Percentiles rank a stretch among this genome's conserved stretches.
phyloP scores from a whole-genome alignment of 2,113 vertebrate species.

The Chaetodon auriga region DNA sequence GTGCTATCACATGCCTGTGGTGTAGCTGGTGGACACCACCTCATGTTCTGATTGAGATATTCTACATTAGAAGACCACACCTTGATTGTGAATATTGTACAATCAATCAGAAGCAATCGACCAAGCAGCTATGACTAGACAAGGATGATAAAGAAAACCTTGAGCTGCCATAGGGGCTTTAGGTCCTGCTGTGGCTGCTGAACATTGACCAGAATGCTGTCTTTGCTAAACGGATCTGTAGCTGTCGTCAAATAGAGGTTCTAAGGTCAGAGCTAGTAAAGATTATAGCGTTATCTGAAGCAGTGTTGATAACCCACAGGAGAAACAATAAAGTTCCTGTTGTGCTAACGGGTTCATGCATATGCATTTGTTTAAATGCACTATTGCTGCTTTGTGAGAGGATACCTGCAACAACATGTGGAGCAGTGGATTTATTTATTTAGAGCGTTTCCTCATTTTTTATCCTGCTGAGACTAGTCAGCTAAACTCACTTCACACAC shows the following conservation, averaged over 20 bases:
- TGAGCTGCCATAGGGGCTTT: no score
- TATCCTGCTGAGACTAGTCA: background rate
- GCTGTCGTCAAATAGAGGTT: background rate
- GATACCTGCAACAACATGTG: background rate
- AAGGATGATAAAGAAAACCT: background rate
- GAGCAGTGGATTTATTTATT: background rate
- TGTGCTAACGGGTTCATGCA: background rate
- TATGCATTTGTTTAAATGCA: background rate
- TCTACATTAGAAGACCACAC: background rate
- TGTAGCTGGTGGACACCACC: fast-evolving
- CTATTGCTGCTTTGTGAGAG: background rate
- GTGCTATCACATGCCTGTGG: no score
- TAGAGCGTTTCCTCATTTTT: background rate
- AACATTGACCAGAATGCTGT: conserved; percentile 24
- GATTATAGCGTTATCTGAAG: conserved; percentile 43
- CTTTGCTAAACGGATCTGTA: background rate
- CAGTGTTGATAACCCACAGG: background rate
- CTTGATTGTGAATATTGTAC: background rate
- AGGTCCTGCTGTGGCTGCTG: background rate
- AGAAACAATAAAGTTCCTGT: background rate
- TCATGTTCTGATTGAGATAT: background rate
- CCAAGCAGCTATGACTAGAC: background rate
- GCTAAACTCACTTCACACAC: background rate
- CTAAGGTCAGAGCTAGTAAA: conserved; percentile 28
- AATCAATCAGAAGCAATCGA: background rate